Base-by-base conservation (phyloP, 2,113 vertebrate species). In the Struthio camelus region DNA sequence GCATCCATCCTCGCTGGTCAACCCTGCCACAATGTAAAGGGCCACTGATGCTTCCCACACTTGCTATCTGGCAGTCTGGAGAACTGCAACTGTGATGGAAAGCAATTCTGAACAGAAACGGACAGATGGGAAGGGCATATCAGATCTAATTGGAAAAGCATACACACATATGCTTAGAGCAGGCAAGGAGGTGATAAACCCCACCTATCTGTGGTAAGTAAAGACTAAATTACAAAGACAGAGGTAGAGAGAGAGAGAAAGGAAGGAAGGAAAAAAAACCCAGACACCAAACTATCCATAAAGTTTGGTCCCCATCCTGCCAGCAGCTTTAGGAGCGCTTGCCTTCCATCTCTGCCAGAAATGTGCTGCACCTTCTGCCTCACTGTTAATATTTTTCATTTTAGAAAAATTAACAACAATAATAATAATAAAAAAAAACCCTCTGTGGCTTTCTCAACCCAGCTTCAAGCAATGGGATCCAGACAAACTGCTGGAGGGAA, bases 401-500 rank as follows among this genome's bases (percentile, higher is more conserved):
- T 71, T 44, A 85, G 80, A 87, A 73, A 92, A 89, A 65, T 69
- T 42, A 72, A 85, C 48, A 92, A 38, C 30, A 54, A 51, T 53
- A 82, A 79, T 12, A 87, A 34, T 72, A 56, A 61, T 78, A 86
- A 59, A 17, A 92, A 56, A 40, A 88, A 80, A 3, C 34, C 54
- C 34, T 32, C 62, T 65, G 50, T 71, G 51, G 76, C 79, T 69
- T 65, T 88, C 85, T 30, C 89, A 91, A 75, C 62, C 85, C 75
- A 23, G 91, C 87, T 91, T 48, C 89, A 81, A 84, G 96, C 80
- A 95, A 84, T 51, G 87, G 82, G 85, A 79, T 93, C 91, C 97
- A 97, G 97, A 96, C 94, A 93, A 83, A 90, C 82, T 0, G 27
- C 94, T 87, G 93, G 46, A 94, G 92, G 95, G 89, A 89, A 95